These are phyloP conservation scores for Nansenia antarctica DNA, from an alignment of 2,113 vertebrate species.

Conservation along the genomic window DNA sequence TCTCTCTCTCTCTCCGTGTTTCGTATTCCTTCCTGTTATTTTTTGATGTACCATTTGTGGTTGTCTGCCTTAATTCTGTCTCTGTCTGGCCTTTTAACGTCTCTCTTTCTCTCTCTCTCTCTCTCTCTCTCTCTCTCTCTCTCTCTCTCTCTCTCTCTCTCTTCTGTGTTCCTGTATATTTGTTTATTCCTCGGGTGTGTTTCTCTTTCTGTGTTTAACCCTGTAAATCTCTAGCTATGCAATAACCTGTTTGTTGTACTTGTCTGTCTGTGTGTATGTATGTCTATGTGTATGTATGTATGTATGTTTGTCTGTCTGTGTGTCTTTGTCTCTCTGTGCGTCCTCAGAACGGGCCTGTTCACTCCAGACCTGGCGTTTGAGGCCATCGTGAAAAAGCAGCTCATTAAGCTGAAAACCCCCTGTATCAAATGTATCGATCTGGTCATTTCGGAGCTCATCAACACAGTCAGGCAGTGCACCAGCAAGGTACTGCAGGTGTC, in stretches of 20 bases:
- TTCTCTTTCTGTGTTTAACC: neutral
- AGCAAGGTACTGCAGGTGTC: slow-evolving; percentile 86
- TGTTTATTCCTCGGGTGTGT: slow-evolving; percentile 3
- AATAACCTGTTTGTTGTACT: neutral
- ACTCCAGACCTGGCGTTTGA: slow-evolving; percentile 98
- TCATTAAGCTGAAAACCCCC: slow-evolving; percentile 98
- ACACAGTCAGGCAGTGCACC: slow-evolving; percentile 95
- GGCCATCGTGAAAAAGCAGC: slow-evolving; percentile 98
- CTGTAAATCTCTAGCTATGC: neutral
- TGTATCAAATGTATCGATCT: slow-evolving; percentile 98
- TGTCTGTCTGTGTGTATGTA: slow-evolving; percentile 50
- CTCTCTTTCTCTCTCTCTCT: slow-evolving; percentile 7
- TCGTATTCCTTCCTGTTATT: neutral
- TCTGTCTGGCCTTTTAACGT: neutral
- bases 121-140: neutral
- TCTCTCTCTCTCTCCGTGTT: neutral
- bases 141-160: slow-evolving; percentile 36
- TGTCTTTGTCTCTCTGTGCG: slow-evolving; percentile 69
- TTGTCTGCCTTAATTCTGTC: slow-evolving; percentile 4
- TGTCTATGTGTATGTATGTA: slow-evolving; percentile 58
- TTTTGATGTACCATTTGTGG: neutral
- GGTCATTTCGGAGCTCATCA: slow-evolving; percentile 98
- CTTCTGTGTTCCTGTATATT: slow-evolving; percentile 19
- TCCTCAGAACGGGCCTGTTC: slow-evolving; percentile 95
- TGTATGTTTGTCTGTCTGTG: slow-evolving; percentile 30